Base-by-base conservation (phyloP, 2,888 invertebrate genomes). In the Eupsilia transversa region DNA sequence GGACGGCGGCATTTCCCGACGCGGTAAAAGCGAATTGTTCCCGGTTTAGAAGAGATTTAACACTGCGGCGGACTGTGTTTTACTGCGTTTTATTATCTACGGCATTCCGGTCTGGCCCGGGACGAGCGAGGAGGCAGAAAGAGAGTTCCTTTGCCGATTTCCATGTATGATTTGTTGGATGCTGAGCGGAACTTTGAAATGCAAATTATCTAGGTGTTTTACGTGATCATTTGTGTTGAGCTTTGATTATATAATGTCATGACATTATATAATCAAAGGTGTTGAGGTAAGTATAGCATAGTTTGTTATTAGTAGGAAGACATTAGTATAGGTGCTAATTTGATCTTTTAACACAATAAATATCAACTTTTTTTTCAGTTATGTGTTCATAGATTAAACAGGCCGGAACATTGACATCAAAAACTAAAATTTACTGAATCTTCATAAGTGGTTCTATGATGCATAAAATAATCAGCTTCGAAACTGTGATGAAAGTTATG, bases 41-140 rank as follows among this genome's bases (percentile, higher is more conserved):
- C 80, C 77, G 77, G 85, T 88, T 88, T 84, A 82, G 76, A 87
- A 84, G 80, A 87, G 89, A 91, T 91, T 89, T 90, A 91, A 86
- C 86, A 87, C 84, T 81, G 86, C 83, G 82, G 83, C 79, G 69
- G 80, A 76, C 67, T 75, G 70, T 84, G 84, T 87, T 88, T 87
- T 83, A 89, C 84, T 79, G 83, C 83, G 84, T 87, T 90, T 89
- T 89, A 90, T 89, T 86, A 86, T 87, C 80, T 74, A 67, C 69
- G 68, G 82, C 73, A 75, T 72, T 77, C 72, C 77, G 71, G 73
- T 64, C 59, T 54, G 60, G 66, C 66, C 61, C 72, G 67, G 74
- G 77, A 78, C 79, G 61, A 76, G 46, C 38, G 59, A 65, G 60
- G 65, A 72, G 63, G 64, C 33, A 66, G 76, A 81, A 74, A 77